Conservation (phyloP, 2,113 vertebrate genomes). For the Forbesichthys papilliferus region DNA sequence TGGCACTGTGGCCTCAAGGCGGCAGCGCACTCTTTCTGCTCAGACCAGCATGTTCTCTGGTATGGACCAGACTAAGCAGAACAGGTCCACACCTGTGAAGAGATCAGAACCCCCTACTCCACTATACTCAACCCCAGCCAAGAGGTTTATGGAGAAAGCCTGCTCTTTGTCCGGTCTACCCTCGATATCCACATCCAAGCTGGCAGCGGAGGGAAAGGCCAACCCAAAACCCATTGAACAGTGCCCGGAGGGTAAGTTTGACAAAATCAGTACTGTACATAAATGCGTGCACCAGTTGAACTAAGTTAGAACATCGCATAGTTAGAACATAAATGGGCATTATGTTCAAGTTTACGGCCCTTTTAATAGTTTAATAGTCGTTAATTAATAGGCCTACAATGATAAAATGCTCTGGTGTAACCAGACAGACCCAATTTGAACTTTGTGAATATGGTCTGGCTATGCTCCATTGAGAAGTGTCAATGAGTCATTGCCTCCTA, state of each 20-base stretch:
- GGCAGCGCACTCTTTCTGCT: conserved; percentile 45
- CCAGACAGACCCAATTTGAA: no score
- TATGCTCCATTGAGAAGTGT: no score
- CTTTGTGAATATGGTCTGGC: no score
- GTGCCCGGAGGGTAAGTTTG: conserved; percentile 49
- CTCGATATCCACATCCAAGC: background rate
- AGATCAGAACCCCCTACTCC: conserved; percentile 30
- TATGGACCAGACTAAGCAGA: conserved; percentile 25
- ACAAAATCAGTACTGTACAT: no score
- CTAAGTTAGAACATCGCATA: no score
- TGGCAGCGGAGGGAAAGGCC: conserved; percentile 38
- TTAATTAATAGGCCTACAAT: no score
- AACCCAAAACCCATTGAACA: conserved; percentile 41
- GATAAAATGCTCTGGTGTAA: no score
- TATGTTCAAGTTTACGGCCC: no score
- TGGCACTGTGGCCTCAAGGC: background rate
- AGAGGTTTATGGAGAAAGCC: conserved; percentile 39
- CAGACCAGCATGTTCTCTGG: conserved; percentile 58
- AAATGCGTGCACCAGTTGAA: no score
- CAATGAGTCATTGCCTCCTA: no score
- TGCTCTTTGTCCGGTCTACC: conserved; percentile 32
- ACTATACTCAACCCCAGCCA: conserved; percentile 42
- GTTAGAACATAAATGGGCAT: no score
- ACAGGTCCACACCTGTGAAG: conserved; percentile 56
- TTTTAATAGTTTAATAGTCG: no score